These are phyloP conservation scores for Atlantisia rogersi DNA, from an alignment of 2,113 vertebrate species.

Conservation along the genomic window DNA sequence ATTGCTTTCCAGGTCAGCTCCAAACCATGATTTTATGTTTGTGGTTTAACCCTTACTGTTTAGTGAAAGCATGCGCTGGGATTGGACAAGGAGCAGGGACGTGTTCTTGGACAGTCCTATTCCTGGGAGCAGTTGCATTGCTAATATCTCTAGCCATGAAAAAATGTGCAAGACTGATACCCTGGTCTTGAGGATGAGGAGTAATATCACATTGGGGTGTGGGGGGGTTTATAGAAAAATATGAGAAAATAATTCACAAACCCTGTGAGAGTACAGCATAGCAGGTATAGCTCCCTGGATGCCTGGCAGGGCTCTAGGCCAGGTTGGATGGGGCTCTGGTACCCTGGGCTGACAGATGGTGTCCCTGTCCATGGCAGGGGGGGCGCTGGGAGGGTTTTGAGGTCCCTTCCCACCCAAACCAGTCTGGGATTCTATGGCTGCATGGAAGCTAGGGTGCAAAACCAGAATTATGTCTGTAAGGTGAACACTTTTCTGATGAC, in stretches of 20 bases:
- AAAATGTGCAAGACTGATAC: neutral
- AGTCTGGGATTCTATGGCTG: neutral
- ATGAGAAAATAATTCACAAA: neutral
- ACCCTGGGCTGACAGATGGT: too few relatives aligned
- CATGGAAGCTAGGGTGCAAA: neutral
- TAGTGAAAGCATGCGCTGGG: neutral
- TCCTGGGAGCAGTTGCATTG: rapidly evolving
- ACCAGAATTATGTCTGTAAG: neutral
- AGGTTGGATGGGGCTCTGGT: too few relatives aligned
- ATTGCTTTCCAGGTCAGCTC: slow-evolving; percentile 34
- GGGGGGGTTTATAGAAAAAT: neutral
- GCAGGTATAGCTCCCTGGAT: neutral
- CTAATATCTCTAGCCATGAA: neutral
- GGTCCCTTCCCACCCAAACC: too few relatives aligned
- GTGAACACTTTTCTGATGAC: rapidly evolving
- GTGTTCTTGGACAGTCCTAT: neutral
- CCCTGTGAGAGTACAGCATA: rapidly evolving
- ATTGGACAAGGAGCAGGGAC: neutral
- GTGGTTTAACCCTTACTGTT: slow-evolving; percentile 9
- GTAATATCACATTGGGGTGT: too few relatives aligned
- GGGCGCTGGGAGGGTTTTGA: too few relatives aligned
- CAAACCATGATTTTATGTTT: neutral
- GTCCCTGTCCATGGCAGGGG: too few relatives aligned
- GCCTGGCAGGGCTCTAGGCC: too few relatives aligned
- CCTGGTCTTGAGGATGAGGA: neutral